phyloP scores from a whole-genome alignment of 2,797 vertebrate species.

The Peromyscus aztecus region DNA sequence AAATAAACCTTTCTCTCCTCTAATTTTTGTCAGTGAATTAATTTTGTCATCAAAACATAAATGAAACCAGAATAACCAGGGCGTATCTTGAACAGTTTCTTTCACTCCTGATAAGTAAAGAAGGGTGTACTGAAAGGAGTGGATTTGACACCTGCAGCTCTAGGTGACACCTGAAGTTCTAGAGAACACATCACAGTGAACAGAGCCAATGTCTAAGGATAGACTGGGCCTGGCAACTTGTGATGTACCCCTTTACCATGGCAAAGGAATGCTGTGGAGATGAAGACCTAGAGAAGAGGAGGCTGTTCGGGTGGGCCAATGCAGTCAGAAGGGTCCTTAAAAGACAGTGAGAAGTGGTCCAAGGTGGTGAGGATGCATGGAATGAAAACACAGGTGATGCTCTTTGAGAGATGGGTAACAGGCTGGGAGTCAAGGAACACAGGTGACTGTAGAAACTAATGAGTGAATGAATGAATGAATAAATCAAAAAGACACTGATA shows the following conservation, averaged over 20 bases:
- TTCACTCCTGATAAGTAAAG: not conserved
- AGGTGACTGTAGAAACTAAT: not conserved
- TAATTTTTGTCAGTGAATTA: not conserved
- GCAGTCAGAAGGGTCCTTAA: not conserved
- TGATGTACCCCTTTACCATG: not conserved
- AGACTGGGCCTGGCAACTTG: rapidly evolving
- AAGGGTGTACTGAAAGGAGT: not conserved
- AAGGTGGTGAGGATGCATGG: not conserved
- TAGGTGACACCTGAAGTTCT: not conserved
- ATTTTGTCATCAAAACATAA: not conserved
- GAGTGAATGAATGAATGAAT: not conserved
- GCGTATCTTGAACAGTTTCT: not conserved
- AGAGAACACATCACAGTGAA: not conserved
- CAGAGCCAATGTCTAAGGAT: not conserved
- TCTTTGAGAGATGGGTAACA: not conserved
- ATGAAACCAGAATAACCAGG: not conserved
- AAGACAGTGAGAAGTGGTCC: not conserved
- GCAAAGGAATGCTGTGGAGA: not conserved
- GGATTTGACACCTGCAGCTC: not conserved
- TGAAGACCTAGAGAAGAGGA: not conserved
- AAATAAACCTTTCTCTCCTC: not conserved
- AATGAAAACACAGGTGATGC: not conserved
- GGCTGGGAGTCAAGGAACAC: not conserved
- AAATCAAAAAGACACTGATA: not conserved
- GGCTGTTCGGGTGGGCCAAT: not conserved